Conservation (phyloP, 2,797 vertebrate species). For the Loriculus beryllinus region DNA sequence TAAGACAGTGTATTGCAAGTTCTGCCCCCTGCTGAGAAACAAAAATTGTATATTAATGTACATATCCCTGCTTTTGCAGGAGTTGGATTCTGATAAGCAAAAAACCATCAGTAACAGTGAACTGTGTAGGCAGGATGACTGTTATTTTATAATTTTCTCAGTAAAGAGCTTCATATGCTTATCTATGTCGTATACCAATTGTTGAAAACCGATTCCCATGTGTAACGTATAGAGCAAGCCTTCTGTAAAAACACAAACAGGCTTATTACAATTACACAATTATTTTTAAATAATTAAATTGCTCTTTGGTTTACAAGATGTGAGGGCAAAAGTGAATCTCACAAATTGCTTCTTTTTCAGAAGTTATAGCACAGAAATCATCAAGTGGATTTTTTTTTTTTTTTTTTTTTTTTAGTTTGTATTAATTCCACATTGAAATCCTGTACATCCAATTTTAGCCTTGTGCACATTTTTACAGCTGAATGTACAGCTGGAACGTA, state of each 20-base stretch:
- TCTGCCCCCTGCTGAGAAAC: not conserved
- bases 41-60: not conserved
- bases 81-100: not conserved
- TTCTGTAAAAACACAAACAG: not conserved
- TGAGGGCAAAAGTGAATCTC: not conserved
- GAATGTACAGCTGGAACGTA: conserved; percentile 13
- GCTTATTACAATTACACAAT: not conserved
- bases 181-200: not conserved
- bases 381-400: not conserved
- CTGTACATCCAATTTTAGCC: conserved; percentile 27
- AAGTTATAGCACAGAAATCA: not conserved
- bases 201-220: not conserved
- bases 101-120: not conserved
- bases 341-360: not conserved
- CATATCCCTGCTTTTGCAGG: not conserved
- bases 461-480: conserved; percentile 34
- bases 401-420: too few species aligned
- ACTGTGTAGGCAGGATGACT: not conserved
- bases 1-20: not conserved
- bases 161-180: not conserved
- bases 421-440: conserved; percentile 29
- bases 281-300: not conserved
- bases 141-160: not conserved
- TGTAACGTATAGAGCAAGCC: not conserved
- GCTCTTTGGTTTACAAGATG: not conserved